Percentiles rank a stretch among this genome's conserved stretches.
Evolutionary conservation across 1,140 invertebrate species (phyloP).

Genomic region (Acromyrmex heyeri): DNA sequence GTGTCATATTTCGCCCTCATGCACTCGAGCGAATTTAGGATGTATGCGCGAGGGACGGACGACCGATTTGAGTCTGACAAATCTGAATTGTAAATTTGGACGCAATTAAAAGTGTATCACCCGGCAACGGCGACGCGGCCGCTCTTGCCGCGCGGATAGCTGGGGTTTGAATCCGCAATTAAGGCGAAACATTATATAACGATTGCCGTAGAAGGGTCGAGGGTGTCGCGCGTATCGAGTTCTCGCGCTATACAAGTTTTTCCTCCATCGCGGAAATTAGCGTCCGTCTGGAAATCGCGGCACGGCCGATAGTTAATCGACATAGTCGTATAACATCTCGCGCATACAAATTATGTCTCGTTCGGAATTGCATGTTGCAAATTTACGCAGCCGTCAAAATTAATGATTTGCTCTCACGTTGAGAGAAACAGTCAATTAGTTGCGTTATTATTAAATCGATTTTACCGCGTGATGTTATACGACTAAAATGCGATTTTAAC

Average conservation of each 20-base stretch:
- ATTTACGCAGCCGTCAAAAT: constrained; percentile 40
- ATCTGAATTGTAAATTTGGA: constrained; percentile 82
- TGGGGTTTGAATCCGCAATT: constrained; percentile 79
- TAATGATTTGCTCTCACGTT: constrained; percentile 31
- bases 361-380: constrained; percentile 24
- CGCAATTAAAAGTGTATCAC: constrained; percentile 83
- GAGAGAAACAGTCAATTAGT: constrained; percentile 56
- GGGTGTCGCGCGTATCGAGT: constrained; percentile 10
- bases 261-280: constrained; percentile 68
- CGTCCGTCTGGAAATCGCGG: constrained; percentile 66
- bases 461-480: background rate
- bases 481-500: constrained; percentile 45
- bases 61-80: constrained; percentile 62
- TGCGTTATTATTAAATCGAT: constrained; percentile 48
- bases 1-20: constrained; percentile 62
- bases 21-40: constrained; percentile 69
- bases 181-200: constrained; percentile 81
- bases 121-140: constrained; percentile 63
- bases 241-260: constrained; percentile 12
- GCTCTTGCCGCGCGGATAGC: constrained; percentile 35
- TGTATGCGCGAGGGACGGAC: constrained; percentile 62
- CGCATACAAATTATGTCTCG: constrained; percentile 44
- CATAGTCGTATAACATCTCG: background rate
- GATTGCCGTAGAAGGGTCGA: constrained; percentile 66
- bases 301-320: constrained; percentile 56